Percentiles rank a stretch among this genome's conserved stretches.
Conservation (phyloP, 2,888 invertebrate genomes). For the Limenitis camilla region DNA sequence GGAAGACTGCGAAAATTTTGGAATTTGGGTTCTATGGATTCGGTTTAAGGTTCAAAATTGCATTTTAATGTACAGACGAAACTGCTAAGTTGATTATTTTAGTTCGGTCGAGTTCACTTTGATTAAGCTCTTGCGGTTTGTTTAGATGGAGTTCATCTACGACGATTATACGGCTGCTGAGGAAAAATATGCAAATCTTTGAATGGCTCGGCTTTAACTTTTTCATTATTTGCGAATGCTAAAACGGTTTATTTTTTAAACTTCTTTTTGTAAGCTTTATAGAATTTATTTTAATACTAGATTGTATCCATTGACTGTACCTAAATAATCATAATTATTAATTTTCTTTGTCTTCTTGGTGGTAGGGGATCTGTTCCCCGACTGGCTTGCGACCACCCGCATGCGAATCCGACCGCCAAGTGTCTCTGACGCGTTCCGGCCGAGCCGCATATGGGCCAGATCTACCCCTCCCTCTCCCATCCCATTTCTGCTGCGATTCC, state of each 20-base stretch:
- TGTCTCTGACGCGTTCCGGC: too few relatives aligned
- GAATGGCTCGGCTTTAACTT: background rate
- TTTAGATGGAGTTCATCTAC: constrained; percentile 13
- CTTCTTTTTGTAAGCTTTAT: too few relatives aligned
- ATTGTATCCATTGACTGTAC: too few relatives aligned
- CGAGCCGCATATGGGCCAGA: too few relatives aligned
- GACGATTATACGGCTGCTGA: constrained; percentile 7
- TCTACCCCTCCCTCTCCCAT: too few relatives aligned
- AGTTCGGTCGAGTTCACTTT: constrained; percentile 17
- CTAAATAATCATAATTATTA: too few relatives aligned
- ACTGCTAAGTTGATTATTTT: constrained; percentile 15
- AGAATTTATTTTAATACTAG: too few relatives aligned
- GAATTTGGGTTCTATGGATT: background rate
- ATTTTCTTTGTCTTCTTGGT: too few relatives aligned
- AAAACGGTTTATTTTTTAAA: background rate
- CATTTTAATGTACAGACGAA: background rate
- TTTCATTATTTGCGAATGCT: background rate
- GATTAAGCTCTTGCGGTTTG: constrained; percentile 15
- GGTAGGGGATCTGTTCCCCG: too few relatives aligned
- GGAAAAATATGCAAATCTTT: constrained; percentile 12
- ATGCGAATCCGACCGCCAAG: too few relatives aligned
- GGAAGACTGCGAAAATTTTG: background rate
- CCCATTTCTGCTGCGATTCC: too few relatives aligned
- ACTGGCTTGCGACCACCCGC: too few relatives aligned
- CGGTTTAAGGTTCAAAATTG: background rate